phyloP scores from a whole-genome alignment of 2,797 vertebrate genomes.

The Crenichthys baileyi region DNA sequence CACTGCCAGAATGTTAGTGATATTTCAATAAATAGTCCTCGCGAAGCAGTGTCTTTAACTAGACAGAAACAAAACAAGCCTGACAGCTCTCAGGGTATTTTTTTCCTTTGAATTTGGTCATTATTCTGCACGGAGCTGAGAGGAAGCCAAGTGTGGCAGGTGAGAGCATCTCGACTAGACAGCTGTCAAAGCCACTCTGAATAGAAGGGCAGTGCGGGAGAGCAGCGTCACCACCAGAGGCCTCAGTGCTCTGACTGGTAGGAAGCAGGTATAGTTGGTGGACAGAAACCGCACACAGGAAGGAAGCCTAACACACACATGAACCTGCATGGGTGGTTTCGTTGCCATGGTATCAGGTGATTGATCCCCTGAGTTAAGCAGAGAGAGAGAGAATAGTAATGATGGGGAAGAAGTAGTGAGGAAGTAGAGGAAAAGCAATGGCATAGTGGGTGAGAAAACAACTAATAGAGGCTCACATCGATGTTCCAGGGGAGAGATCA shows the following conservation, averaged over 20 bases:
- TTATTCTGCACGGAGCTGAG: slow-evolving; percentile 63
- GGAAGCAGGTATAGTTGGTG: slow-evolving; percentile 51
- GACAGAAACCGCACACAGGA: slow-evolving; percentile 13
- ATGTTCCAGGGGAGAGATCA: slow-evolving; percentile 41
- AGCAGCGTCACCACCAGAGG: slow-evolving; percentile 41
- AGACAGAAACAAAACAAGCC: slow-evolving; percentile 49
- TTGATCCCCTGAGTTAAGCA: slow-evolving; percentile 75
- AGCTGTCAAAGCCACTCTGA: slow-evolving; percentile 68
- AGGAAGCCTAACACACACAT: slow-evolving; percentile 7
- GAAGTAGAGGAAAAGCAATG: slow-evolving; percentile 46
- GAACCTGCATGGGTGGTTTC: slow-evolving; percentile 68
- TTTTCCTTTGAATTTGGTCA: slow-evolving; percentile 45
- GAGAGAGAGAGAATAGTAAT: slow-evolving; percentile 68
- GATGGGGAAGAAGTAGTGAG: slow-evolving; percentile 36
- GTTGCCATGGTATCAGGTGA: slow-evolving; percentile 78
- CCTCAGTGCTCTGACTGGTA: slow-evolving; percentile 47
- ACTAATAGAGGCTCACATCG: slow-evolving; percentile 41
- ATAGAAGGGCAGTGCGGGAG: slow-evolving; percentile 37
- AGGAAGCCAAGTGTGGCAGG: slow-evolving; percentile 68
- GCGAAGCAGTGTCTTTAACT: slow-evolving; percentile 36
- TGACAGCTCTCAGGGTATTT: slow-evolving; percentile 41
- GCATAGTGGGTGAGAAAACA: slow-evolving; percentile 43
- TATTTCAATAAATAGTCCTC: slow-evolving; percentile 47
- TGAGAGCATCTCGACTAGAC: slow-evolving; percentile 67
- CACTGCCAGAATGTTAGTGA: slow-evolving; percentile 24